These are phyloP conservation scores for Leucoraja erinaceus DNA, from an alignment of 2,113 vertebrate genomes.

Conservation along the genomic window DNA sequence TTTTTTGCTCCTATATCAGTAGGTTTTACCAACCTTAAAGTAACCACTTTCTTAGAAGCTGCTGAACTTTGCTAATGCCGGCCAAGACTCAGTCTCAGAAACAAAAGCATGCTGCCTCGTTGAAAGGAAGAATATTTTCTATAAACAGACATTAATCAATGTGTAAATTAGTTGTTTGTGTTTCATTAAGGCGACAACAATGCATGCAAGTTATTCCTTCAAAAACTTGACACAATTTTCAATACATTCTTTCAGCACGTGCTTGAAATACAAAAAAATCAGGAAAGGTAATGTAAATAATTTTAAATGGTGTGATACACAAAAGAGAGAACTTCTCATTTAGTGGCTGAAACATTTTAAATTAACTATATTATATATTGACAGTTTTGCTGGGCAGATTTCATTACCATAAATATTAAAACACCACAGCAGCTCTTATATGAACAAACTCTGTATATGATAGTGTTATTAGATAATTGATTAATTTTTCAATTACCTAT, in stretches of 20 bases:
- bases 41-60: neutral
- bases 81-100: neutral
- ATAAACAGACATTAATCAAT: neutral
- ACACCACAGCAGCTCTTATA: neutral
- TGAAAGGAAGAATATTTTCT: neutral
- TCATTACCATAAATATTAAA: neutral
- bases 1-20: neutral
- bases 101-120: neutral
- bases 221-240: neutral
- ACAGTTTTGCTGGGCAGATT: neutral
- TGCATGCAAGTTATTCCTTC: neutral
- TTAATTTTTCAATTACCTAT: too few species aligned
- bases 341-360: neutral
- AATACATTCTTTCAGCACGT: neutral
- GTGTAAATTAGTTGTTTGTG: neutral
- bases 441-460: neutral
- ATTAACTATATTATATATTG: neutral
- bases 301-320: neutral
- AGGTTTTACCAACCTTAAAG: neutral
- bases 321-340: neutral
- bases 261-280: neutral
- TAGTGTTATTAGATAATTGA: neutral
- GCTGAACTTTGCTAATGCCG: neutral
- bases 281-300: neutral
- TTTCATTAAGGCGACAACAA: neutral